Base-by-base conservation (phyloP, 2,888 invertebrate genomes). In the Urechis unicinctus region DNA sequence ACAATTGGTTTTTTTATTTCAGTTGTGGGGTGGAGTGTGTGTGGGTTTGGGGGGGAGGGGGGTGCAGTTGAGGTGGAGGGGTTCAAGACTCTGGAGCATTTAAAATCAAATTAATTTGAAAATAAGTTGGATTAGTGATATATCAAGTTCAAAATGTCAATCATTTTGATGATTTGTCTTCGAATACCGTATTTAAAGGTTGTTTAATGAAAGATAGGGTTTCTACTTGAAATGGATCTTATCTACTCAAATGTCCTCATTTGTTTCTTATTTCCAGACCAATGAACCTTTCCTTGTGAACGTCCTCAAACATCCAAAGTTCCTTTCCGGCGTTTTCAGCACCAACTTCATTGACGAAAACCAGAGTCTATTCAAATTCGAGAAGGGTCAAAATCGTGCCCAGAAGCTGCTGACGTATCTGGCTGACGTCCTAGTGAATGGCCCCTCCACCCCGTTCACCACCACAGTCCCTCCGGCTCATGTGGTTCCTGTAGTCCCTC, bases 311-410 rank as follows among this genome's bases (percentile, higher is more conserved):
- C 93, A 98, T 78, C 91, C 95, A 75, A 92, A 91, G 78, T 98
- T 98, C 83, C 82, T 95, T 44, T 90, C 88, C 66, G 97, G 92
- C 71, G 85, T 88, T 0, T 87, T 97, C 0, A 96, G 98, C 80
- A 98, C 98, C 0, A 90, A 94, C 79, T 98, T 98, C 79, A 97
- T 98, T 68, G 96, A 98, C 78, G 95, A 97, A 73, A 85, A 98
- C 78, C 97, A 97, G 0, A 89, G 94, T 68, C 83, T 98, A 24
- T 97, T 97, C 81, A 85, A 89, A 74, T 91, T 97, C 78, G 82
- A 83, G 51, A 85, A 86, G 0, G 87, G 90, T 0, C 91, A 89
- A 78, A 98, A 98, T 82, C 83, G 97, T 62, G 96, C 95, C 0
- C 94, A 95, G 80, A 95, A 95, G 78, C 81, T 97, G 49, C 83